Evolutionary conservation across 2,888 invertebrate genomes (phyloP).

Genomic region (Brassicogethes aeneus): DNA sequence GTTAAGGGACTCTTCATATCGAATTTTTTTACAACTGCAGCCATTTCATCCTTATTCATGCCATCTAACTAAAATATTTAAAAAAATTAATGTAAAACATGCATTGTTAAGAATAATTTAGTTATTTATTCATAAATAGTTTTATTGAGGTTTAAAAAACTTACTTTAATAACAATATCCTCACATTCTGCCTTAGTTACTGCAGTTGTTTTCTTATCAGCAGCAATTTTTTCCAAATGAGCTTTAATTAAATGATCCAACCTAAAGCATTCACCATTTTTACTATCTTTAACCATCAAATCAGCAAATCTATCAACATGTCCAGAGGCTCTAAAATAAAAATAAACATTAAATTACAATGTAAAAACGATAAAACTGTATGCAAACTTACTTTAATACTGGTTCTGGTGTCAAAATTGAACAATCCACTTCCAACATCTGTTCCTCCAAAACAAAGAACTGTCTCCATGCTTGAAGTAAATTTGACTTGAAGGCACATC

Average conservation of each 20-base stretch:
- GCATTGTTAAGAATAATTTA: not conserved
- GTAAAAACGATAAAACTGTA: not conserved
- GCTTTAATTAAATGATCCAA: conserved; percentile 97
- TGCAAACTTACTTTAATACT: conserved; percentile 65
- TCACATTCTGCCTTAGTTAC: conserved; percentile 65
- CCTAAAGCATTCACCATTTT: conserved; percentile 95
- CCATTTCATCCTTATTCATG: conserved; percentile 86
- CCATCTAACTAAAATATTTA: conserved; percentile 61
- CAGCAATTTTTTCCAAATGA: conserved; percentile 74
- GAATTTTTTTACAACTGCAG: conserved; percentile 71
- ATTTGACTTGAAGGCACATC: conserved; percentile 95
- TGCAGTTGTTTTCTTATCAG: conserved; percentile 72
- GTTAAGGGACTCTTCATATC: conserved; percentile 93
- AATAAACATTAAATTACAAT: conserved; percentile 1
- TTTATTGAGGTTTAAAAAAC: too few species aligned
- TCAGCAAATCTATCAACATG: conserved; percentile 99
- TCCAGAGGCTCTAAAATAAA: conserved; percentile 72
- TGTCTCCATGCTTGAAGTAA: conserved; percentile 89
- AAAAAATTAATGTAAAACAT: not conserved
- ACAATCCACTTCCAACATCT: conserved; percentile 98
- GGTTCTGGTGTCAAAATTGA: conserved; percentile 95
- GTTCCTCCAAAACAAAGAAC: conserved; percentile 93
- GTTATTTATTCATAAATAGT: conserved; percentile 1
- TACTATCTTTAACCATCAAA: conserved; percentile 96
- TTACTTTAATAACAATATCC: conserved; percentile 65